Evolutionary conservation across 2,888 invertebrate genomes (phyloP).

Genomic region (Sicus ferrugineus): DNA sequence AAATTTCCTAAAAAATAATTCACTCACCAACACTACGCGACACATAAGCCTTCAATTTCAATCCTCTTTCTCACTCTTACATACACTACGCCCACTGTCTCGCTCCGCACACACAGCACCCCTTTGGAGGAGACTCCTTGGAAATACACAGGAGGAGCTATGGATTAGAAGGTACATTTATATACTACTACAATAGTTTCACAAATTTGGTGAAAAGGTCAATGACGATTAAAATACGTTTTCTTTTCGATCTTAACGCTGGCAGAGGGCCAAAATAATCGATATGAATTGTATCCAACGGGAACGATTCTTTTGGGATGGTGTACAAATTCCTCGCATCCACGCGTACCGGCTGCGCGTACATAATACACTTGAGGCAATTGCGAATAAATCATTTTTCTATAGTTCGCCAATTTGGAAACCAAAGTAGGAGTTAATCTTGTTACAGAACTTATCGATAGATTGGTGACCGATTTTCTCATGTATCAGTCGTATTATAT

Average conservation of each 20-base stretch:
- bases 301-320: constrained; percentile 26
- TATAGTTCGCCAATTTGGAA: constrained; percentile 29
- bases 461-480: constrained; percentile 33
- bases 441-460: constrained; percentile 28
- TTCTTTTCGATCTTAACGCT: constrained; percentile 25
- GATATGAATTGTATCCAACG: constrained; percentile 37
- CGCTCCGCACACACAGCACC: too few relatives aligned
- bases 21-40: too few relatives aligned
- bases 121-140: too few relatives aligned
- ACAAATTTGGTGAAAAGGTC: constrained; percentile 35
- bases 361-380: too few relatives aligned
- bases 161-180: too few relatives aligned
- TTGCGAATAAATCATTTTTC: constrained; percentile 27
- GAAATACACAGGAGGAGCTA: too few relatives aligned
- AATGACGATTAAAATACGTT: constrained; percentile 31
- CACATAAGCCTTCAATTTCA: too few relatives aligned
- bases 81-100: too few relatives aligned
- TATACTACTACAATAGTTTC: too few relatives aligned
- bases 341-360: constrained; percentile 1
- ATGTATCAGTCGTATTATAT: constrained; percentile 28
- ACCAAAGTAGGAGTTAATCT: constrained; percentile 27
- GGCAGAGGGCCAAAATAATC: constrained; percentile 33
- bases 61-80: too few relatives aligned
- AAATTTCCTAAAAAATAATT: too few relatives aligned
- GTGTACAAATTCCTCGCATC: constrained; percentile 16